Evolutionary conservation across 2,888 invertebrate species (phyloP).

Genomic region (Dioctria rufipes): DNA sequence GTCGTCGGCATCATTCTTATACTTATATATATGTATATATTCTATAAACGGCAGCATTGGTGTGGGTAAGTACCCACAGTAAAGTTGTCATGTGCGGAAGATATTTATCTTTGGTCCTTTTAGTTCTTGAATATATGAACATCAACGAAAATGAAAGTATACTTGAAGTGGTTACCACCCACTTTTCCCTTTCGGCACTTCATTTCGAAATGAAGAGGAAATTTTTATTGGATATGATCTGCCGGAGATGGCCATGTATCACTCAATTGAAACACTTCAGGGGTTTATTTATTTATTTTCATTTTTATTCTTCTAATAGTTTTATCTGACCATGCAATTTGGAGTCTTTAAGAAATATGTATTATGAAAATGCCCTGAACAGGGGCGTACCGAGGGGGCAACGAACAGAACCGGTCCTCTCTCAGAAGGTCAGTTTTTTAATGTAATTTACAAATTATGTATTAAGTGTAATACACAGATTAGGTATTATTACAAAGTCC

Average conservation of each 20-base stretch:
- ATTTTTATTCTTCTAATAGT: no score
- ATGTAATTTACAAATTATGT: no score
- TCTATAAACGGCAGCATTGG: neutral
- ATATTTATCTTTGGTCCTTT: slow-evolving; percentile 48
- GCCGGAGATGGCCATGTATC: slow-evolving; percentile 29
- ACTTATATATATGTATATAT: no score
- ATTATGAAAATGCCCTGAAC: no score
- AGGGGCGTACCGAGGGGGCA: no score
- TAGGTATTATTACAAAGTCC: no score
- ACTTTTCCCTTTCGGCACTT: slow-evolving; percentile 45
- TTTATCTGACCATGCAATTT: no score
- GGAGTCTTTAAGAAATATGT: no score
- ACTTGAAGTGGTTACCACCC: slow-evolving; percentile 48
- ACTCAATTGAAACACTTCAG: slow-evolving; percentile 1
- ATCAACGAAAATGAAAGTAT: slow-evolving; percentile 50
- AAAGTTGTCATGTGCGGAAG: slow-evolving; percentile 33
- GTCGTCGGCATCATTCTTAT: neutral
- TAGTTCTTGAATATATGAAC: neutral
- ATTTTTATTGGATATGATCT: slow-evolving; percentile 47
- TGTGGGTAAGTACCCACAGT: slow-evolving; percentile 2
- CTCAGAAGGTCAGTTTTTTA: no score
- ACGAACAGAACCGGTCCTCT: no score
- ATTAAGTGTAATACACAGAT: no score
- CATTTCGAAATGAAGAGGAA: slow-evolving; percentile 20
- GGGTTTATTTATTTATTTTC: neutral